Percentiles rank a stretch among this genome's conserved stretches.
Conservation (phyloP, 2,113 vertebrate genomes). For the mouse (Mus musculus) region DNA sequence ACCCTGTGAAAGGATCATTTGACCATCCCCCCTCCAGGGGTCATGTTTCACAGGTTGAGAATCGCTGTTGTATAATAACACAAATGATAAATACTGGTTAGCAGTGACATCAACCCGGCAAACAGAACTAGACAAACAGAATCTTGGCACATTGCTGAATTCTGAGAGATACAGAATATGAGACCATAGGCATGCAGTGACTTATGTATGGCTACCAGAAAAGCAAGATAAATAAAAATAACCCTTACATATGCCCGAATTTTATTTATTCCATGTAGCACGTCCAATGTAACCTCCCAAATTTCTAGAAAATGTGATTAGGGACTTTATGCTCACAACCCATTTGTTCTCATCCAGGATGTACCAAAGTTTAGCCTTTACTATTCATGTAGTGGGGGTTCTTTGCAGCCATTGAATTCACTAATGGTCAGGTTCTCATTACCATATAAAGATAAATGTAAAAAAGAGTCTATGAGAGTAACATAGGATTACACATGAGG, state of each 20-base stretch:
- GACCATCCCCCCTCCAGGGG: neutral
- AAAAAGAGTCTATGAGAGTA: neutral
- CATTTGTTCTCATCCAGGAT: neutral
- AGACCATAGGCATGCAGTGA: neutral
- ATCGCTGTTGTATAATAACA: neutral
- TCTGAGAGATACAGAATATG: neutral
- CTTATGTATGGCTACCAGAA: neutral
- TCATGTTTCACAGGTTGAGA: neutral
- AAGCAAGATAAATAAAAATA: neutral
- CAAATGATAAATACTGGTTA: neutral
- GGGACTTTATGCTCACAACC: neutral
- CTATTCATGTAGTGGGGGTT: too few species aligned
- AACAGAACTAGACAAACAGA: neutral
- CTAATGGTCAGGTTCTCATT: neutral
- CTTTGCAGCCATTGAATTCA: neutral
- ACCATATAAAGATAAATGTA: neutral
- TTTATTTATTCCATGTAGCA: neutral
- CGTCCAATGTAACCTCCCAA: neutral
- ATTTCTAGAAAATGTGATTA: conserved; percentile 14
- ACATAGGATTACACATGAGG: neutral
- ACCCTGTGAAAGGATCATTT: neutral
- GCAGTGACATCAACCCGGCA: neutral
- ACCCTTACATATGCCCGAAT: neutral
- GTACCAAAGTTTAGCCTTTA: neutral
- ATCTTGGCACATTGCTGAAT: neutral